These are phyloP conservation scores for Threskiornis aethiopicus DNA, from an alignment of 2,797 vertebrate species.

Conservation along the genomic window DNA sequence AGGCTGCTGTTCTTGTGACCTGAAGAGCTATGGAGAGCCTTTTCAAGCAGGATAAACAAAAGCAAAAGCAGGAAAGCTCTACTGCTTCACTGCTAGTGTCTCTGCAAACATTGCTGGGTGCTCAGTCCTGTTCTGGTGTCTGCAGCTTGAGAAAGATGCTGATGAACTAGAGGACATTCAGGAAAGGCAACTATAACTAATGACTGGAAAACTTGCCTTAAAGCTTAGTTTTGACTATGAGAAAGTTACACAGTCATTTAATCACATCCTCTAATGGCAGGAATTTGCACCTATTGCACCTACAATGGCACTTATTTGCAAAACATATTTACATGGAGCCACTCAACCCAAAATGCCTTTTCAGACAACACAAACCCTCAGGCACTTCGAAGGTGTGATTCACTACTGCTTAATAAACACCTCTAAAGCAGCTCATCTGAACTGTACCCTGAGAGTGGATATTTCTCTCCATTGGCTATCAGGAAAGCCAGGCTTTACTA, in stretches of 20 bases:
- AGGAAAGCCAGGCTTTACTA: neutral
- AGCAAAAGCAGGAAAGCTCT: neutral
- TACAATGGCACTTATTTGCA: neutral
- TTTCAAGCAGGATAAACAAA: conserved; percentile 48
- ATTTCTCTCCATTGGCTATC: neutral
- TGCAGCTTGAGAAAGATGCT: neutral
- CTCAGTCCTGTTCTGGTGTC: neutral
- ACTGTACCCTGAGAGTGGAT: neutral
- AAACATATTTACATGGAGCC: neutral
- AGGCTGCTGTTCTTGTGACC: conserved; percentile 57
- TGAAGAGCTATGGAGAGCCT: conserved; percentile 56
- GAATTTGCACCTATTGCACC: neutral
- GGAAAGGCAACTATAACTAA: neutral
- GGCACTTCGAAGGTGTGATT: neutral
- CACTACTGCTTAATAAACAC: neutral
- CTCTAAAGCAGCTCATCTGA: neutral
- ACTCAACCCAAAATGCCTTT: neutral
- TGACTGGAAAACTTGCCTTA: neutral
- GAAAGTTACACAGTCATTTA: neutral
- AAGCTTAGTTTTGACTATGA: neutral
- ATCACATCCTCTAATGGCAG: neutral
- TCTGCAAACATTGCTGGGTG: neutral
- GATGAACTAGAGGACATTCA: neutral
- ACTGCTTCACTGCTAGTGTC: neutral
- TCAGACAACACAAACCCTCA: neutral